A percentile compares a stretch with the other conserved stretches of the same genome.
phyloP scores from a whole-genome alignment of 2,888 invertebrate species.

The Oscheius sp. region DNA sequence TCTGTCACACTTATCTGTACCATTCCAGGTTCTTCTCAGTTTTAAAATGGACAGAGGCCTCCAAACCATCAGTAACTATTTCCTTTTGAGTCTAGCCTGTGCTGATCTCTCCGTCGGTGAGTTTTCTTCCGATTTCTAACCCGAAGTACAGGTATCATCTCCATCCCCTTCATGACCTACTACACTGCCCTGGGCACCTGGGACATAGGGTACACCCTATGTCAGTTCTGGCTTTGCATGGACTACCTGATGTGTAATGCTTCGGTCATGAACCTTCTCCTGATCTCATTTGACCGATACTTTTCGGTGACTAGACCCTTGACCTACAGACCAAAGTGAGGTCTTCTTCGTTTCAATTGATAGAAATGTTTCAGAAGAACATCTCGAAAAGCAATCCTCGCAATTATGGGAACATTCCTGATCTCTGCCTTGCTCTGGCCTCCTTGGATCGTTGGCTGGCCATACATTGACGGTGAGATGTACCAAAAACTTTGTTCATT shows the following conservation, averaged over 20 bases:
- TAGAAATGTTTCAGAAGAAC: slow-evolving; percentile 78
- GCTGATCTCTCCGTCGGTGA: slow-evolving; percentile 81
- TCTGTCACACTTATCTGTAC: background rate
- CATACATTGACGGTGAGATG: slow-evolving; percentile 86
- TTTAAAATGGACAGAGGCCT: slow-evolving; percentile 98
- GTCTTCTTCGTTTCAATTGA: background rate
- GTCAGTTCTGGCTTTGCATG: slow-evolving; percentile 94
- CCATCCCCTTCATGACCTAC: slow-evolving; percentile 96
- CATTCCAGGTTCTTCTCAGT: slow-evolving; percentile 93
- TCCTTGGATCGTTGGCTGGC: slow-evolving; percentile 99
- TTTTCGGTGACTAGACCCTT: slow-evolving; percentile 82
- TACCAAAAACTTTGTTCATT: background rate
- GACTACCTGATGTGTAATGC: slow-evolving; percentile 98
- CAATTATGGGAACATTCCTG: slow-evolving; percentile 95
- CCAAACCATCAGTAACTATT: slow-evolving; percentile 97
- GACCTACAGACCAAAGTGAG: slow-evolving; percentile 86
- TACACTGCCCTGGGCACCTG: slow-evolving; percentile 84
- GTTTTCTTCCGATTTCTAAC: background rate
- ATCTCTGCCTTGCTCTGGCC: slow-evolving; percentile 94
- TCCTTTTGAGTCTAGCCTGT: slow-evolving; percentile 89
- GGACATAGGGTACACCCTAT: slow-evolving; percentile 84
- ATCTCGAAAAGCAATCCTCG: slow-evolving; percentile 87
- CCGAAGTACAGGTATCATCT: slow-evolving; percentile 79
- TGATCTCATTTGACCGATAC: slow-evolving; percentile 90
- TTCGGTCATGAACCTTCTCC: slow-evolving; percentile 93